A percentile compares a stretch with the other conserved stretches of the same genome.
These are phyloP conservation scores for Sebastes kiyomatsui DNA, from an alignment of 2,797 vertebrate species.

Conservation along the genomic window DNA sequence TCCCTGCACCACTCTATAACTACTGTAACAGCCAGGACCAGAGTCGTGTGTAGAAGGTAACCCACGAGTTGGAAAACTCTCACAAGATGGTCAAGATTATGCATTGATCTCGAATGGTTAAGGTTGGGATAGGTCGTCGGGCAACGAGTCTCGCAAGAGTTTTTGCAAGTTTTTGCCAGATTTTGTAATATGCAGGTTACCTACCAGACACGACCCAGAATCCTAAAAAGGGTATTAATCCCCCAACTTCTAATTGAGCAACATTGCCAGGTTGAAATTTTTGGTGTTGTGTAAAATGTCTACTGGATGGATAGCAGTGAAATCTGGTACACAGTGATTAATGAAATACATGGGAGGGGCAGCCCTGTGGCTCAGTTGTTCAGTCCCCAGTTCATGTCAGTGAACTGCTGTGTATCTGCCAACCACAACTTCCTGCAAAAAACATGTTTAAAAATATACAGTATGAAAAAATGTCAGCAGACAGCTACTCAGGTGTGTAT, in stretches of 20 bases:
- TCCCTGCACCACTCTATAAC: too few species aligned
- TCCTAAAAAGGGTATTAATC: neutral
- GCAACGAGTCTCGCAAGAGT: too few species aligned
- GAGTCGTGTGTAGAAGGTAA: too few species aligned
- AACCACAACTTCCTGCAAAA: neutral
- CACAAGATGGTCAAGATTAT: too few species aligned
- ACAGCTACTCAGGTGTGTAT: too few species aligned
- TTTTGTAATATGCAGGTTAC: too few species aligned
- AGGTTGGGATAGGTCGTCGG: too few species aligned
- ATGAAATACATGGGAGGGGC: neutral
- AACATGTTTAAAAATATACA: neutral
- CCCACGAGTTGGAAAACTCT: too few species aligned
- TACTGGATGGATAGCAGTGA: neutral
- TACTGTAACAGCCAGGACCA: too few species aligned
- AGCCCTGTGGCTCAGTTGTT: neutral
- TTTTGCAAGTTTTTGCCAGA: too few species aligned
- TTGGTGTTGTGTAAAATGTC: neutral
- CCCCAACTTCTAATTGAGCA: neutral
- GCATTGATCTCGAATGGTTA: too few species aligned
- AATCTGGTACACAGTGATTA: neutral
- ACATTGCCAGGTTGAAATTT: neutral
- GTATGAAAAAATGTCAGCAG: neutral
- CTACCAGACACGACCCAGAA: too few species aligned
- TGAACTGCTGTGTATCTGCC: neutral
- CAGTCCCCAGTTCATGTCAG: neutral